Evolutionary conservation across 1,140 invertebrate species (phyloP), one percentile per base, ranked within the genome.

Genomic region (Cydia splendana): DNA sequence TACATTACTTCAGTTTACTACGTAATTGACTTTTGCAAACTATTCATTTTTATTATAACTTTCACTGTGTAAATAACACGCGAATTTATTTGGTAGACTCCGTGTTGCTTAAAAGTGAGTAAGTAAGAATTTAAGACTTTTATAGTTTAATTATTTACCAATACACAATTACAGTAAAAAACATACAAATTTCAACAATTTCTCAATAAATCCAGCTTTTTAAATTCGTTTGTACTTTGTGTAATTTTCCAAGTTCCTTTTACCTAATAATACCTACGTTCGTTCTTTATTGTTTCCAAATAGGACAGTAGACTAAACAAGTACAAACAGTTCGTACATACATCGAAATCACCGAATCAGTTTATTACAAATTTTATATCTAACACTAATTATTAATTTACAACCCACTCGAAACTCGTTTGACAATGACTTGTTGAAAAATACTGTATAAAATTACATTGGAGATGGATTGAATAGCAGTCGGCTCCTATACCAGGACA

Each of bases 21-120:
- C n/a, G 30, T 18, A 71, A 71, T 71, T 71, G 15, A 71, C 13
- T 71, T 71, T 71, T 71, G 67, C 67, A 38, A 34, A 34, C 28
- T 15, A 69, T 34, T 69, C 30, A 34, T 69, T 65, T 13, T 24
- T 38, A 69, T 34, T 69, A 34, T 15, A 38, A 69, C 65, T 69
- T 69, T 69, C 65, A 38, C 65, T 38, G 28, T n/a, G 65, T 69
- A 34, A 15, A 69, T 69, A 6, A 20, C 12, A 38, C 28, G n/a
- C 53, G 15, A 57, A 65, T 28, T 28, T 24, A 30, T 65, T 65
- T 28, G 18, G 7, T 10, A 65, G 4, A 24, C 65, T 65, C 4
- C 42, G 42, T 45, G 42, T 13, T 45, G 42, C 12, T 48, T 15
- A 15, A 10, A 48, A 15, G 1, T 42, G 38, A 7, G 38, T 34